Base-by-base conservation (phyloP, 2,113 vertebrate species). In the Thalassarche chlororhynchos region DNA sequence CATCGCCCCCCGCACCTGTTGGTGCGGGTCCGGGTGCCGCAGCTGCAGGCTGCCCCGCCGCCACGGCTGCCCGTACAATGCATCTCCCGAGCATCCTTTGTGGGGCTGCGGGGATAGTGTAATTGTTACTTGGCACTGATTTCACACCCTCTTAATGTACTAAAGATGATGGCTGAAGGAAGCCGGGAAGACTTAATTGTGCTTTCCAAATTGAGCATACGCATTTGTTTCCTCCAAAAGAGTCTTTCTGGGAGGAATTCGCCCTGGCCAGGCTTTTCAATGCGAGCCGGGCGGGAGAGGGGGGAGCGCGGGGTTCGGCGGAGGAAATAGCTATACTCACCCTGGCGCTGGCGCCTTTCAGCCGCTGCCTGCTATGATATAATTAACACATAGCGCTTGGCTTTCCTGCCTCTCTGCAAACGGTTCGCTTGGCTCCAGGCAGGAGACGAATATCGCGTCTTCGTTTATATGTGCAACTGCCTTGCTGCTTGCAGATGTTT, bases 101-200 rank as follows among this genome's bases (percentile, higher is more conserved):
- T 98, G 96, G 96, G 95, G 87, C 90, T 18, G 80, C 12, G 49
- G 96, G 87, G 86, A 87, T 25, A 28, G 90, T 57, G 93, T 97
- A 91, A 97, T 97, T 97, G 98, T 97, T 86, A 90, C 98, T 98
- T 97, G 98, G 98, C 98, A 97, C 98, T 95, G 97, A 98, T 98
- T 98, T 98, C 98, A 98, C 98, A 98, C 98, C 96, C 97, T 97
- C 97, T 97, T 94, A 97, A 95, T 81, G 69, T 71, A 46, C 96
- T 96, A 94, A 96, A 94, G 97, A 95, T 74, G 97, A 95, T 52
- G 90, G 97, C 98, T 97, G 95, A 89, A 96, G 96, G 98, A 96
- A 93, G 81, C 82, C 19, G 85, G 60, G 86, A 95, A 95, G 95
- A 85, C 89, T 97, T 96, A 95, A 97, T 98, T 97, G 95, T 97